Evolutionary conservation across 2,113 vertebrate genomes (phyloP), one percentile per base, ranked within the genome.

Genomic region (Grantiella picta): DNA sequence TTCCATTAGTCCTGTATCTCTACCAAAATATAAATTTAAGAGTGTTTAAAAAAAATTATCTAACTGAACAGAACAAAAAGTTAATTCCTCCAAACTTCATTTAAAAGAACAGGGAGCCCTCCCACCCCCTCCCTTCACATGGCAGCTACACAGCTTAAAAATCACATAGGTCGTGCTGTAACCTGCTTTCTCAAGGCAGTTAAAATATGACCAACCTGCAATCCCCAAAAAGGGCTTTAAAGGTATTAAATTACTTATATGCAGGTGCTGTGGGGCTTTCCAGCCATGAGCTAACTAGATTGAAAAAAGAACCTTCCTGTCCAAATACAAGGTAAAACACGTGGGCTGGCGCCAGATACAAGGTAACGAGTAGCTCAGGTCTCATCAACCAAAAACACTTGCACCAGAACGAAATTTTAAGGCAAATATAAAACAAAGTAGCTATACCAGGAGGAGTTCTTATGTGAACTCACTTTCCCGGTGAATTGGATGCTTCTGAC

Each of bases 221-320:
- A 81, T 54, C 82, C 59, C 65, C 57, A 75, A 82, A 90, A 95
- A 75, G 31, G 44, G 52, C 36, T 86, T 84, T 87, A 86, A 87
- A 81, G 19, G 85, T 88, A 92, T 96, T 95, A 83, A 91, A 81
- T 95, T 92, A 94, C 93, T 66, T 12, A 40, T 5, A 90, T n/a
- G 72, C 84, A 94, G 76, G 90, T 86, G 88, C 71, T 95, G 65
- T 82, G 94, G 88, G 93, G 68, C 86, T 97, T 96, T 97, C 95
- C 93, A 96, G 92, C 25, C 77, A 91, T 86, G 94, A 94, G 72
- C 60, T 97, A 95, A 95, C 80, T 12, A 49, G 52, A 71, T 1
- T 49, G 91, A 54, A 95, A 90, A 83, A 90, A 94, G 54, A 93
- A 85, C 64, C 75, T 73, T 91, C 71, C 68, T 83, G 47, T 89